A percentile compares a stretch with the other conserved stretches of the same genome.
Evolutionary conservation across 1,140 invertebrate species (phyloP).

Genomic region (Tetraneura akinire): DNA sequence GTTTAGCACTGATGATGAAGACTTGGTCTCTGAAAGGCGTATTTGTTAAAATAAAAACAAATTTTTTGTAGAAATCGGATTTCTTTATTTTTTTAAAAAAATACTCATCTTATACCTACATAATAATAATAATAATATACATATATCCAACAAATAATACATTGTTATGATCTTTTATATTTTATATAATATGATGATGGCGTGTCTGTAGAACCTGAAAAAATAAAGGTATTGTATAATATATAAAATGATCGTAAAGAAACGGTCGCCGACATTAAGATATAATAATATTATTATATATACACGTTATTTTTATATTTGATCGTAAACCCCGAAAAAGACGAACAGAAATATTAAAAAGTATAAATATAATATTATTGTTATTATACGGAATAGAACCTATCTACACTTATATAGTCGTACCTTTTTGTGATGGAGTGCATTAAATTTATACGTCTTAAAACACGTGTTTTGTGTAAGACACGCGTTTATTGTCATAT

Average conservation of each 20-base stretch:
- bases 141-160: no score
- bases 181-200: no score
- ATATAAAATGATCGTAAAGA: slow-evolving; percentile 3
- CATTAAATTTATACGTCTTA: slow-evolving; percentile 10
- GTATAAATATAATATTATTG: not conserved
- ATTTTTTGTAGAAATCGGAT: no score
- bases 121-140: no score
- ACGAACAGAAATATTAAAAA: not conserved
- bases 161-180: no score
- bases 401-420: not conserved
- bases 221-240: not conserved
- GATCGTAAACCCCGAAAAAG: not conserved
- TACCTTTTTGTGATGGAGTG: no score
- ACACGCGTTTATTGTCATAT: not conserved
- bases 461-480: not conserved
- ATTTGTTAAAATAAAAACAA: no score
- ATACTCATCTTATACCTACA: no score
- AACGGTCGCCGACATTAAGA: not conserved
- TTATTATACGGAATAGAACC: slow-evolving; percentile 8
- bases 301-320: slow-evolving; percentile 17
- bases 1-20: no score
- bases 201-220: not conserved
- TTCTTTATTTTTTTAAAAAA: no score
- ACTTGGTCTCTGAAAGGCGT: no score
- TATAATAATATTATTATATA: no score